Percentiles rank a stretch among this genome's conserved stretches.
Conservation (phyloP, 2,797 vertebrate species). For the Eutrigla gurnardus region DNA sequence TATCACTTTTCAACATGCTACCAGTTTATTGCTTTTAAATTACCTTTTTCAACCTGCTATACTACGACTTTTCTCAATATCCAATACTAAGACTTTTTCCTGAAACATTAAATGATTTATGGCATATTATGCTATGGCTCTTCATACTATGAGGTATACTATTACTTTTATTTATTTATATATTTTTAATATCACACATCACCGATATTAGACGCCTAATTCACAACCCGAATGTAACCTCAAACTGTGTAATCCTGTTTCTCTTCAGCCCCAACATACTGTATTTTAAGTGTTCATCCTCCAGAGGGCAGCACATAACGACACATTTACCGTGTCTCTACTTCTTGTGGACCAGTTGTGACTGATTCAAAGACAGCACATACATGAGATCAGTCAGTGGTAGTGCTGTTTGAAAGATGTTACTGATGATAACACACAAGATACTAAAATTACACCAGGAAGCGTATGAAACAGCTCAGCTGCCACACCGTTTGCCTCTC, state of each 20-base stretch:
- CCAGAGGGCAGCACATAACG: conserved; percentile 63
- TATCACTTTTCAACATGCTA: no score
- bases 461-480: not conserved
- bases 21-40: no score
- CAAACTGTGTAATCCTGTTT: not conserved
- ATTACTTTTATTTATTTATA: no score
- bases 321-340: not conserved
- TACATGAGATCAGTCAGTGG: not conserved
- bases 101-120: not conserved
- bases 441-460: not conserved
- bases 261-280: not conserved
- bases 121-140: not conserved
- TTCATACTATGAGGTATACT: no score
- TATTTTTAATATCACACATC: no score
- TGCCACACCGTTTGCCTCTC: conserved; percentile 4
- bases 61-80: no score
- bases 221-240: not conserved
- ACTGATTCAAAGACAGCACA: not conserved
- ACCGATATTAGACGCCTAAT: not conserved
- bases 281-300: conserved; percentile 36
- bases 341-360: not conserved
- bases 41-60: no score
- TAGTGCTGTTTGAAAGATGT: not conserved
- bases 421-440: not conserved
- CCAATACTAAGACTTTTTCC: not conserved